These are phyloP conservation scores for Patagioenas fasciata DNA, from an alignment of 2,113 vertebrate species.

Conservation along the genomic window DNA sequence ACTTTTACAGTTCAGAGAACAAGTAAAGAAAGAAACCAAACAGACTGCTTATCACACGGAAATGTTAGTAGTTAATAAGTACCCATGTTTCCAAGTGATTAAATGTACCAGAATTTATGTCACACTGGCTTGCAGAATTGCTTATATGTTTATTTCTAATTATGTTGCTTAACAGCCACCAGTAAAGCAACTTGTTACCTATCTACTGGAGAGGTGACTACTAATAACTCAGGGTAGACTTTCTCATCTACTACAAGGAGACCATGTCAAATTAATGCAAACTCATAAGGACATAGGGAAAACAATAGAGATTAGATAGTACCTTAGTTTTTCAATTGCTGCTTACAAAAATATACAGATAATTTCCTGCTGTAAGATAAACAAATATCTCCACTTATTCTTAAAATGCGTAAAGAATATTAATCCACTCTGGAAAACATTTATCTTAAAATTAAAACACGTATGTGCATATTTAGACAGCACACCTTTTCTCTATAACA, in stretches of 20 bases:
- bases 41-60: slow-evolving; percentile 24
- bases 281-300: background rate
- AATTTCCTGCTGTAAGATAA: background rate
- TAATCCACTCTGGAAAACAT: background rate
- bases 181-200: background rate
- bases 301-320: background rate
- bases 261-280: background rate
- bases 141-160: slow-evolving; percentile 7
- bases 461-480: background rate
- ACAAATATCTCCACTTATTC: background rate
- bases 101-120: slow-evolving; percentile 34
- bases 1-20: slow-evolving; percentile 58
- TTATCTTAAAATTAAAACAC: background rate
- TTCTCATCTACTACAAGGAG: background rate
- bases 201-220: background rate
- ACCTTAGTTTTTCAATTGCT: background rate
- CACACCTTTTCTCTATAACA: background rate
- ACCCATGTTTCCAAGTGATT: slow-evolving; percentile 45
- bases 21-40: slow-evolving; percentile 52
- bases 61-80: slow-evolving; percentile 59
- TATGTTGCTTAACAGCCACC: slow-evolving; percentile 13
- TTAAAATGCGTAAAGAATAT: background rate
- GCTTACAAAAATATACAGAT: background rate
- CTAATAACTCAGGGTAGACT: background rate
- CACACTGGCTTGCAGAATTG: background rate